phyloP scores from a whole-genome alignment of 2,888 invertebrate species.

The Palloptera scutellata region DNA sequence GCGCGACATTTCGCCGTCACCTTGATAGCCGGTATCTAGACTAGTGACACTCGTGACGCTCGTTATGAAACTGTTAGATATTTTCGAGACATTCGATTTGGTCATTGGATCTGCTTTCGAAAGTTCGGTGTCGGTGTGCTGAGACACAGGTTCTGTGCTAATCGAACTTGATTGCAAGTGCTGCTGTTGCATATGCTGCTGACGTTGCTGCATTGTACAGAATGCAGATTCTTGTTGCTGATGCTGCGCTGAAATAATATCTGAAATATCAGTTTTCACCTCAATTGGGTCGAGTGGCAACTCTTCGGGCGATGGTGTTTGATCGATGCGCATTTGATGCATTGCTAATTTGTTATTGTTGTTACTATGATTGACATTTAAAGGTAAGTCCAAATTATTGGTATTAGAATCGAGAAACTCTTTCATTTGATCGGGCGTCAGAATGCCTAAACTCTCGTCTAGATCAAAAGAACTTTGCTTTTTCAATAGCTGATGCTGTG shows the following conservation, averaged over 20 bases:
- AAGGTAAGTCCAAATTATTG: slow-evolving; percentile 67
- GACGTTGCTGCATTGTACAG: slow-evolving; percentile 31
- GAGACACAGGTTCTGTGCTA: slow-evolving; percentile 38
- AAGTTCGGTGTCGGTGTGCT: slow-evolving; percentile 42
- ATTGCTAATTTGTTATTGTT: slow-evolving; percentile 57
- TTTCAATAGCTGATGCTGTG: slow-evolving; percentile 50
- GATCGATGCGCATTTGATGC: slow-evolving; percentile 70
- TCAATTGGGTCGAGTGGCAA: slow-evolving; percentile 80
- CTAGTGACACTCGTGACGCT: slow-evolving; percentile 92
- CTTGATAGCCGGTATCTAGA: slow-evolving; percentile 93
- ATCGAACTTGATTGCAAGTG: slow-evolving; percentile 30
- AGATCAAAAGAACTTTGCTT: slow-evolving; percentile 83
- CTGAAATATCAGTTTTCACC: slow-evolving; percentile 69
- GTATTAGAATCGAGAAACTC: slow-evolving; percentile 71
- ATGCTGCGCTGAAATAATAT: slow-evolving; percentile 61
- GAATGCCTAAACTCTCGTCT: slow-evolving; percentile 84
- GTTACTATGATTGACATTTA: slow-evolving; percentile 49
- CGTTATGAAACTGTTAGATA: slow-evolving; percentile 81
- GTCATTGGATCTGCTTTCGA: slow-evolving; percentile 66
- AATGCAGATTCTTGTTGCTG: slow-evolving; percentile 36
- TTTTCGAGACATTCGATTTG: slow-evolving; percentile 72
- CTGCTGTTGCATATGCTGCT: slow-evolving; percentile 36
- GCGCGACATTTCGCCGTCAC: slow-evolving; percentile 88
- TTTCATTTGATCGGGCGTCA: slow-evolving; percentile 90
- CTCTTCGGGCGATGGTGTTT: slow-evolving; percentile 87